Percentiles rank a stretch among this genome's conserved stretches.
Conservation (phyloP, 92 coral and sea anemone genomes). For the Palythoa grandiflora region DNA sequence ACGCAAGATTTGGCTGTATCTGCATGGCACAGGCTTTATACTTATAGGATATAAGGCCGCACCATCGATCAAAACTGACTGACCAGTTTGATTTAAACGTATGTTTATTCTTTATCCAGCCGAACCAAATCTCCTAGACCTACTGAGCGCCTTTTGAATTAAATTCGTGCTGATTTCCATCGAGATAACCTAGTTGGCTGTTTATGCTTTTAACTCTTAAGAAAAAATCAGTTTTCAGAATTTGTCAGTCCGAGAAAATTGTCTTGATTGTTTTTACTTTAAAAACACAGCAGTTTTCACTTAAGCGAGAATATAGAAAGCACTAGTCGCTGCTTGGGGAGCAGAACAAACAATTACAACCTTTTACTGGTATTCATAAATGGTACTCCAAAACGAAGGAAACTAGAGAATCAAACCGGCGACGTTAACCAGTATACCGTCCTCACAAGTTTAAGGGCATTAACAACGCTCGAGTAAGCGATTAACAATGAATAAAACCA, state of each 20-base stretch:
- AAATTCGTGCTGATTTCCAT: neutral
- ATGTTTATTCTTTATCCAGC: too few relatives aligned
- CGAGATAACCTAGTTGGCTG: neutral
- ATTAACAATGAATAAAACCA: neutral
- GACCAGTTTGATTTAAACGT: too few relatives aligned
- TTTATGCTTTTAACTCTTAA: neutral
- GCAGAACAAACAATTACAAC: neutral
- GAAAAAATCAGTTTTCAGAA: neutral
- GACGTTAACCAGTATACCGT: neutral
- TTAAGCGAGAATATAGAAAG: neutral
- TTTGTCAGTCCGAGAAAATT: slow-evolving; percentile 2
- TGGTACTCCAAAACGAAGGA: neutral
- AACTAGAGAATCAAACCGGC: neutral
- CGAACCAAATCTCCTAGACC: neutral
- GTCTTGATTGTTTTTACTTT: neutral
- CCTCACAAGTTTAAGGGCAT: neutral
- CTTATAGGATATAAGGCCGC: too few relatives aligned
- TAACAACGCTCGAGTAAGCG: neutral
- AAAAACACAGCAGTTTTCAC: neutral
- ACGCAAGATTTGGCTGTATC: too few relatives aligned
- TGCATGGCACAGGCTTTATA: too few relatives aligned
- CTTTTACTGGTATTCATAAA: neutral
- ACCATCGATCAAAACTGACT: too few relatives aligned
- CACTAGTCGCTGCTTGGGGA: neutral
- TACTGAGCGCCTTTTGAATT: neutral